Percentiles rank a stretch among this genome's conserved stretches.
phyloP scores from a whole-genome alignment of 2,113 vertebrate species.

The Urocolius indicus region DNA sequence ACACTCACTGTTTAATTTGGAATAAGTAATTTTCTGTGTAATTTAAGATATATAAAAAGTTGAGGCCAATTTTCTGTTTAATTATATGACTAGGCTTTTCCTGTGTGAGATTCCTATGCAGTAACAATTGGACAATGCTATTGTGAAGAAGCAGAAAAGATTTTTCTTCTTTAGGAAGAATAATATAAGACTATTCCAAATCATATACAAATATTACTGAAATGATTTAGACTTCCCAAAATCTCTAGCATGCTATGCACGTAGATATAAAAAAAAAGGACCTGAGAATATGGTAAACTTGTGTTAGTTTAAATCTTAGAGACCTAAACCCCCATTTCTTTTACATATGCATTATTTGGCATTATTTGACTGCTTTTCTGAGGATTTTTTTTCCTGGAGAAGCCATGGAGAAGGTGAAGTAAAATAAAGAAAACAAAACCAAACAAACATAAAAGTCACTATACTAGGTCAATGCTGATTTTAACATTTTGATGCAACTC shows the following conservation, averaged over 20 bases:
- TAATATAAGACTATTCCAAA: neutral
- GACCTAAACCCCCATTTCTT: neutral
- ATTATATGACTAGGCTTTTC: neutral
- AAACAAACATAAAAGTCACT: neutral
- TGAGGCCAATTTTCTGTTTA: neutral
- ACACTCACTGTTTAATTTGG: neutral
- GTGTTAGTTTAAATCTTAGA: neutral
- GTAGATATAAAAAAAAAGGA: neutral
- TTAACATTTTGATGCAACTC: neutral
- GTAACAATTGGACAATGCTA: neutral
- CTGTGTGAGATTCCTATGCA: neutral
- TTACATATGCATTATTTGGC: neutral
- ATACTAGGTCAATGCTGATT: neutral
- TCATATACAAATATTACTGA: neutral
- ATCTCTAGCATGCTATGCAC: neutral
- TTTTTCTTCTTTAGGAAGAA: neutral
- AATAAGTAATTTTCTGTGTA: neutral
- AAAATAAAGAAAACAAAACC: neutral
- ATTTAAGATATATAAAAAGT: neutral
- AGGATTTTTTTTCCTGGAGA: neutral
- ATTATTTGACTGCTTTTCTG: neutral
- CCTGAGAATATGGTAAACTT: neutral
- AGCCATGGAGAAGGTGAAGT: neutral
- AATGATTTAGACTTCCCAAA: neutral
- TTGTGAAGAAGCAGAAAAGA: neutral